phyloP scores from a whole-genome alignment of 2,797 vertebrate genomes.

The Buphagus erythrorhynchus region DNA sequence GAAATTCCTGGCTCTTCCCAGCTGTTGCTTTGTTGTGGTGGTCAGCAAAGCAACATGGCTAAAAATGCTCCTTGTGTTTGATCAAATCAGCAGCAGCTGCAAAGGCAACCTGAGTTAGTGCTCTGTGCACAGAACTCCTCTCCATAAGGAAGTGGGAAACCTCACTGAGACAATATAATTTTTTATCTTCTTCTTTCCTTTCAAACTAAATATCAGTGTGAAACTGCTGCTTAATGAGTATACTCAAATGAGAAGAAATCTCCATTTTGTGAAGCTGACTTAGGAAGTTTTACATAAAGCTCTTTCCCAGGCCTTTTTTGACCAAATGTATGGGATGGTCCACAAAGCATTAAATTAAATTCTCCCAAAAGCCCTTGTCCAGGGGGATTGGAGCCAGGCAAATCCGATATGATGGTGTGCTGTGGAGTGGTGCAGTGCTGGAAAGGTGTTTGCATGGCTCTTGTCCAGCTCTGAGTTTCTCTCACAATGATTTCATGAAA shows the following conservation, averaged over 20 bases:
- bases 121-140: not conserved
- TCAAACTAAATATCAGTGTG: constrained; percentile 1
- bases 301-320: not conserved
- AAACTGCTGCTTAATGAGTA: not conserved
- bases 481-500: not conserved
- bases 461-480: not conserved
- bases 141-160: constrained; percentile 56
- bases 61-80: not conserved
- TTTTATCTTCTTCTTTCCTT: not conserved
- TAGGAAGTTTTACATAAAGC: not conserved
- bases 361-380: not conserved
- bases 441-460: not conserved
- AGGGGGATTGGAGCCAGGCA: not conserved
- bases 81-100: not conserved
- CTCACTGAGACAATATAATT: constrained; percentile 6
- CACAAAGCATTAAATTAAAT: not conserved
- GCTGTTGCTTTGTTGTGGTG: not conserved
- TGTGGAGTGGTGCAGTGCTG: not conserved
- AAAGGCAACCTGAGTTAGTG: not conserved
- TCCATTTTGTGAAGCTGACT: not conserved
- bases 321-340: not conserved
- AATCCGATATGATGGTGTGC: rapidly evolving
- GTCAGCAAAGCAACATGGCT: not conserved
- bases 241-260: not conserved
- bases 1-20: not conserved